Evolutionary conservation across 2,888 invertebrate species (phyloP).

Genomic region (Xylocampa areola): DNA sequence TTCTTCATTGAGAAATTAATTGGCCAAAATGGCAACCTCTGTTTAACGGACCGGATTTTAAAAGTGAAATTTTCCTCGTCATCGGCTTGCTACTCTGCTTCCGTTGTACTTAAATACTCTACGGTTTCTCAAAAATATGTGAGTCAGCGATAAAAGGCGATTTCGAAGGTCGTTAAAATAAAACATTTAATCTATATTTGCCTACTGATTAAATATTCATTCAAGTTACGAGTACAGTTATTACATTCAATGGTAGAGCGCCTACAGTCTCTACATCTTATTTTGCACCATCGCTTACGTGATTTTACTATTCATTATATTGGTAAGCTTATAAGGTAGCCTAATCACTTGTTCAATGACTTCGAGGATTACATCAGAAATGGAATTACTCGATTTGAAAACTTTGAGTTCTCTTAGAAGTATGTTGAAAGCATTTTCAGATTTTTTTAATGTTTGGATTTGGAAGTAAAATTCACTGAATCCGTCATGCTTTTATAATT

Average conservation of each 20-base stretch:
- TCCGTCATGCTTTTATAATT: conserved; percentile 17
- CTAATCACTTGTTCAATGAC: conserved; percentile 3
- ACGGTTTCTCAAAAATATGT: conserved; percentile 48
- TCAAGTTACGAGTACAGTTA: conserved; percentile 8
- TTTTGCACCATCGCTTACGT: conserved; percentile 1
- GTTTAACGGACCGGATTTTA: conserved; percentile 53
- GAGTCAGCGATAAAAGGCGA: conserved; percentile 49
- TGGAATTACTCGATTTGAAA: neutral
- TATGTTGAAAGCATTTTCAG: neutral
- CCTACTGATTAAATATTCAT: conserved; percentile 7
- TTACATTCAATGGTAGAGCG: conserved; percentile 17
- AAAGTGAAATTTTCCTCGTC: conserved; percentile 58
- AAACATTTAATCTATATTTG: conserved; percentile 12
- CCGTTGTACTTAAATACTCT: conserved; percentile 31
- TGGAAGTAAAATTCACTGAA: conserved; percentile 5
- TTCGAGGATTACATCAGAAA: conserved; percentile 3
- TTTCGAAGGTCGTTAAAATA: conserved; percentile 38
- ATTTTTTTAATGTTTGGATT: neutral
- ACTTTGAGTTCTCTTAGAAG: neutral
- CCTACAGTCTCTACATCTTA: neutral
- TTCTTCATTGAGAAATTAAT: conserved; percentile 17
- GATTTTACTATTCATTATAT: conserved; percentile 1
- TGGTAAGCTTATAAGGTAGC: neutral
- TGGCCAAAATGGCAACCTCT: conserved; percentile 24
- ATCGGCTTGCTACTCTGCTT: conserved; percentile 33